Evolutionary conservation across 2,797 vertebrate species (phyloP), one percentile per base, ranked within the genome.

Genomic region (Cossypha niveicapilla): DNA sequence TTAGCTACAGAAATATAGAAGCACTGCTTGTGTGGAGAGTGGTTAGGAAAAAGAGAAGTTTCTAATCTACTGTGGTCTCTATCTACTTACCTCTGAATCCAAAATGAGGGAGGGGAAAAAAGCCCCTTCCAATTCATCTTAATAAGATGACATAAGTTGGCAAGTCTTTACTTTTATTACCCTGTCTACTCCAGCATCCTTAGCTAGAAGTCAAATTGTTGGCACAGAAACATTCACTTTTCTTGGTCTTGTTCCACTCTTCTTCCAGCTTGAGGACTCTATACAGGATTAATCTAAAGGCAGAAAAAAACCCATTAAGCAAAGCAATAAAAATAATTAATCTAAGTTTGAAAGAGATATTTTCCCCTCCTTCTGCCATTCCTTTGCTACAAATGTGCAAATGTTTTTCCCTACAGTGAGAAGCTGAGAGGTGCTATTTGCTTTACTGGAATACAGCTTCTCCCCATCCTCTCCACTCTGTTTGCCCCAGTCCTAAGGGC

Each of bases 311-410:
- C 48, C 48, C 91, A 96, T 95, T 95, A 97, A 92, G 92, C 51
- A 92, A 82, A 95, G 86, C 92, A 94, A 80, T 93, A 94, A 94
- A 96, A 94, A 97, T 93, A 97, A 97, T 97, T 97, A 95, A 97
- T 97, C 93, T 95, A 96, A 95, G 91, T 97, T 96, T 97, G 94
- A 97, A 96, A 96, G 91, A 93, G 97, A 57, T 91, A 93, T 94
- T 97, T 93, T 4, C 53, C 71, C 32, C 88, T 95, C 93, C 90
- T 93, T 93, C 76, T 94, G 75, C 90, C 82, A 81, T 97, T 96
- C 89, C 86, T 96, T 96, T 94, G 11, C 58, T 34, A 50, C 78
- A 84, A 90, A 83, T 65, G 67, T 87, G 76, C 58, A 93, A 92
- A 90, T 25, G 58, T 77, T 90, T 84, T 84, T 80, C 34, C 17